Evolutionary conservation across 2,113 vertebrate species (phyloP), one percentile per base, ranked within the genome.

Genomic region (Daubentonia madagascariensis): DNA sequence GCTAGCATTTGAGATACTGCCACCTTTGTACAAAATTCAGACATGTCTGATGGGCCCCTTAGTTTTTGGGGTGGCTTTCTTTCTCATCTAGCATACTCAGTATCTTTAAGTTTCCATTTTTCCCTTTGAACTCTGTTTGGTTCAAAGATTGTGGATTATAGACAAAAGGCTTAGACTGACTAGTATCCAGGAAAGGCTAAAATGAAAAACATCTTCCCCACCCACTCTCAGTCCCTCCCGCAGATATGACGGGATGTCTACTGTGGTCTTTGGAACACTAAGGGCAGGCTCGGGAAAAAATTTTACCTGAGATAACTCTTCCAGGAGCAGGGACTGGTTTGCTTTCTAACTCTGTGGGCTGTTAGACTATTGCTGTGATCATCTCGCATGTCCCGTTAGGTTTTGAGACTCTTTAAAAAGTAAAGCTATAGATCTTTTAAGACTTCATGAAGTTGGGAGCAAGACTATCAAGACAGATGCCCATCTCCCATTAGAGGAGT

Each of bases 111-210:
- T 73, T 18, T 59, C 28, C 16, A 16, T 59, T n/a, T 73, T 23
- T 17, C 45, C 25, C 92, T 94, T 40, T 78, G 81, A 83, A 68
- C n/a, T 70, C 28, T 72, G 32, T 70, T 89, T 32, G 32, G n/a
- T 48, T 80, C 78, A 95, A 86, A 81, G 67, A 16, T 59, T 72
- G 57, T 2, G 1, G 45, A 65, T 87, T 68, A 85, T 5, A 67
- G 35, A 94, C 35, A 52, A 32, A 52, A 81, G 48, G 63, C 32
- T 94, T 35, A 25, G n/a, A 48, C 6, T 6, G 6, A 22, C 22
- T 65, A 61, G 13, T 61, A 73, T n/a, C 22, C 8, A 7, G 13
- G 23, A 28, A 84, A 85, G 37, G 17, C 16, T 87, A 13, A 79
- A 59, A 28, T 1, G 1, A 32, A 67, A 40, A 50, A 61, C n/a